phyloP scores from a whole-genome alignment of 2,797 vertebrate genomes.

The Pipistrellus nathusii region DNA sequence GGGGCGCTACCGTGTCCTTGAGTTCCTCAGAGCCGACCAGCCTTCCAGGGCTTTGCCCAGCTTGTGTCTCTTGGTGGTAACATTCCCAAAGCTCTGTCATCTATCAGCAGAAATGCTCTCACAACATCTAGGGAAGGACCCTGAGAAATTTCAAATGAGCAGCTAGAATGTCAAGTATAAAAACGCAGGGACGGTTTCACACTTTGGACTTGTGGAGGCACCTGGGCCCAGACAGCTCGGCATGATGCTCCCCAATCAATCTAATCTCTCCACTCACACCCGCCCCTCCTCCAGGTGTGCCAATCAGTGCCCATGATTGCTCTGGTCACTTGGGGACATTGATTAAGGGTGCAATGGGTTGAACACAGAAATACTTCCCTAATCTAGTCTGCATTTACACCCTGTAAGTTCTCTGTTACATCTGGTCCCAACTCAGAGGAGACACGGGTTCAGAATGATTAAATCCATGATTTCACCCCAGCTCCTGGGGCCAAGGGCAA shows the following conservation, averaged over 20 bases:
- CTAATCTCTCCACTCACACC: slow-evolving; percentile 57
- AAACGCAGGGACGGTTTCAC: not conserved
- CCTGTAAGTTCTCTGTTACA: slow-evolving; percentile 79
- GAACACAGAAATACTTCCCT: slow-evolving; percentile 70
- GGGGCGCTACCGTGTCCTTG: slow-evolving; percentile 59
- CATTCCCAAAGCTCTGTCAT: not conserved
- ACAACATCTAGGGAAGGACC: not conserved
- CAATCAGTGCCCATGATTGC: slow-evolving; percentile 73
- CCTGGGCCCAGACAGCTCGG: slow-evolving; percentile 21
- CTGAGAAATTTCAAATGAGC: slow-evolving; percentile 11
- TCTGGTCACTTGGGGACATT: slow-evolving; percentile 62
- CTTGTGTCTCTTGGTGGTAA: not conserved
- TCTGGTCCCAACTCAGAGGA: slow-evolving; percentile 74
- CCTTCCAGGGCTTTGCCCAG: not conserved
- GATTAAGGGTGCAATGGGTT: slow-evolving; percentile 72
- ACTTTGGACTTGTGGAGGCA: not conserved
- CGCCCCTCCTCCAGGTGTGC: slow-evolving; percentile 19
- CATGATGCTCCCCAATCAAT: not conserved
- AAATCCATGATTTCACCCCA: slow-evolving; percentile 59
- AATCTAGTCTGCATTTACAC: slow-evolving; percentile 74
- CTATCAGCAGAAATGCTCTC: not conserved
- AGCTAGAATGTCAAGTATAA: not conserved
- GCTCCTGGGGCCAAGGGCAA: slow-evolving; percentile 10
- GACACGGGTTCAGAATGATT: slow-evolving; percentile 68
- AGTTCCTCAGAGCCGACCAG: not conserved